Conservation (phyloP, 1,140 invertebrate species). For the Acromyrmex charruanus region DNA sequence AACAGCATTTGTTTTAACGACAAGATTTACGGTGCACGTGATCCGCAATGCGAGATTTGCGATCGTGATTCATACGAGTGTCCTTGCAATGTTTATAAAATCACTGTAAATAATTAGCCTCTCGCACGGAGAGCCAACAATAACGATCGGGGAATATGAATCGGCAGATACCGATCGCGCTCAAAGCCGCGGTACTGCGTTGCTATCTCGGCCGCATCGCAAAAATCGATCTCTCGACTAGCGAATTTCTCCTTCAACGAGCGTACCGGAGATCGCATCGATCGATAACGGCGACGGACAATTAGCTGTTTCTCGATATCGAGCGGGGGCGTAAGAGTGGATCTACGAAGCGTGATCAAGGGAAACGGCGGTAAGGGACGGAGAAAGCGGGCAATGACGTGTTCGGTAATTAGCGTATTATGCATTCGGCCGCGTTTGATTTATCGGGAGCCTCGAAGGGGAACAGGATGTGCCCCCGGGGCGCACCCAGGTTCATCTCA, state of each 20-base stretch:
- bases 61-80: slow-evolving; percentile 35
- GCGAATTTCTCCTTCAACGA: slow-evolving; percentile 61
- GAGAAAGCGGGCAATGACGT: slow-evolving; percentile 74
- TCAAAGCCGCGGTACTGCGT: slow-evolving; percentile 50
- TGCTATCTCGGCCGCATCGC: slow-evolving; percentile 49
- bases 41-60: slow-evolving; percentile 21
- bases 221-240: slow-evolving; percentile 56
- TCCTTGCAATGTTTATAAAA: slow-evolving; percentile 54
- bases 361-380: slow-evolving; percentile 28
- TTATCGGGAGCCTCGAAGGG: slow-evolving; percentile 75
- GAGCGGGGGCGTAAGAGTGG: slow-evolving; percentile 69
- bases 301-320: slow-evolving; percentile 76
- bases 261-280: slow-evolving; percentile 60
- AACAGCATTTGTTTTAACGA: background rate
- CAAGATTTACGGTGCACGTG: slow-evolving; percentile 48
- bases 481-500: slow-evolving; percentile 78
- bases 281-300: slow-evolving; percentile 71
- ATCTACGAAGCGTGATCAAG: slow-evolving; percentile 25
- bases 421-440: slow-evolving; percentile 78
- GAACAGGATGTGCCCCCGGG: slow-evolving; percentile 77
- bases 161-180: slow-evolving; percentile 49
- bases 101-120: slow-evolving; percentile 48
- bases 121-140: background rate
- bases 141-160: slow-evolving; percentile 23
- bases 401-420: slow-evolving; percentile 79